Evolutionary conservation across 2,797 vertebrate genomes (phyloP), one percentile per base, ranked within the genome.

Genomic region (Champsocephalus esox): DNA sequence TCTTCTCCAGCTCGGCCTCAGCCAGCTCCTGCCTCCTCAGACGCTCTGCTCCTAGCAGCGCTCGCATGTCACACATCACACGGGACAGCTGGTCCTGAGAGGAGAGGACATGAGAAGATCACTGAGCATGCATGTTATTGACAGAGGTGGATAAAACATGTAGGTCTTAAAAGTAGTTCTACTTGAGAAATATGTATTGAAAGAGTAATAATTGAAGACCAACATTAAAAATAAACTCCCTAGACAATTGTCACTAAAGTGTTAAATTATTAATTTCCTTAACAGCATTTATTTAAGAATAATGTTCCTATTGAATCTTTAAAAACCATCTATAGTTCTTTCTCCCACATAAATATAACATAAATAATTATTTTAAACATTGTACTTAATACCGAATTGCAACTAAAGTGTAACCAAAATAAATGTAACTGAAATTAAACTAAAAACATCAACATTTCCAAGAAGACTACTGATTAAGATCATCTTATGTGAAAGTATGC

Each of bases 21-120:
- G 96, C 96, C 86, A 97, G 84, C 75, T 97, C 96, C 61, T 96
- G 96, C 0, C 94, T 94, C 68, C 96, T 96, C 52, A 95, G 94
- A 2, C 96, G 94, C 88, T 97, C 96, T 0, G 95, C 94, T 62
- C 93, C 95, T 77, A 97, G 83, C 75, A 98, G 91, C 3, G 95
- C 94, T 3, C 92, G 91, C 3, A 97, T 91, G 28, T 97, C 96
- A 4, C 95, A 94, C 94, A 96, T 95, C 87, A 97, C 84, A 5
- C 93, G 91, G 1, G 96, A 96, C 88, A 98, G 81, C 94, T 98
- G 96, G 68, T 91, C 95, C 97, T 98, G 92, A 17, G 45, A 4
- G 17, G 81, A 79, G 32, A 50, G 21, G 41, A 72, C 24, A 34
- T 9, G 1, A 9, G 6, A 14, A 9, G 6, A 14, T 70, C 12